Evolutionary conservation across 2,797 vertebrate species (phyloP).

Genomic region (Pygocentrus nattereri): DNA sequence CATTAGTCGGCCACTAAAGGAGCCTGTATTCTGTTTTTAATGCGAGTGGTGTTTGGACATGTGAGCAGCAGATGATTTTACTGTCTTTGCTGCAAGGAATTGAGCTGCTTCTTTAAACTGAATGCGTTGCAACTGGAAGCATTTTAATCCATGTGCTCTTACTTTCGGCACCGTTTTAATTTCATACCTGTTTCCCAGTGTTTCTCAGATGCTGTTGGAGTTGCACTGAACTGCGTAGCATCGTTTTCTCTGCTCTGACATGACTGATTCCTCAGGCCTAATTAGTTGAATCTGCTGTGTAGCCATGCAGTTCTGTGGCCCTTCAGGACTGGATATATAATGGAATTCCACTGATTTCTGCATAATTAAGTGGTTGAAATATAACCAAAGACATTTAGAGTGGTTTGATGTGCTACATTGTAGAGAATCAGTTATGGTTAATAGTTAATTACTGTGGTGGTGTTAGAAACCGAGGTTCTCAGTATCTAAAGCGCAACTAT

Average conservation of each 20-base stretch:
- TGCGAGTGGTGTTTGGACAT: not conserved
- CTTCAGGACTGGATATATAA: not conserved
- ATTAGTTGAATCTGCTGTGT: not conserved
- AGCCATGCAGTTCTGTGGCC: not conserved
- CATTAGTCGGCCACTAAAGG: not conserved
- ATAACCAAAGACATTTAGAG: not conserved
- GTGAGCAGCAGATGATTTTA: not conserved
- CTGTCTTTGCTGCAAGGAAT: not conserved
- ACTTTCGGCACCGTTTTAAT: not conserved
- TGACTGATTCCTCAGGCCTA: not conserved
- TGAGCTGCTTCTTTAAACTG: slow-evolving; percentile 9
- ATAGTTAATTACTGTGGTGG: not conserved
- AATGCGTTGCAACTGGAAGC: not conserved
- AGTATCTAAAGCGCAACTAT: not conserved
- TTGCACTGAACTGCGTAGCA: not conserved
- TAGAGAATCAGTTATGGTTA: not conserved
- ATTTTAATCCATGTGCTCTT: not conserved
- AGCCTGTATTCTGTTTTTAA: not conserved
- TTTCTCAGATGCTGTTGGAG: not conserved
- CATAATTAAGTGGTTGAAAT: not conserved
- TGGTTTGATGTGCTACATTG: too few species aligned
- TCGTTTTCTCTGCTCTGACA: not conserved
- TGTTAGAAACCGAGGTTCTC: not conserved
- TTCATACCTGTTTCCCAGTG: not conserved
- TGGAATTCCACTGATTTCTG: not conserved